Percentiles rank a stretch among this genome's conserved stretches.
These are phyloP conservation scores for Papilio xuthus DNA, from an alignment of 1,140 invertebrate genomes.

Conservation along the genomic window DNA sequence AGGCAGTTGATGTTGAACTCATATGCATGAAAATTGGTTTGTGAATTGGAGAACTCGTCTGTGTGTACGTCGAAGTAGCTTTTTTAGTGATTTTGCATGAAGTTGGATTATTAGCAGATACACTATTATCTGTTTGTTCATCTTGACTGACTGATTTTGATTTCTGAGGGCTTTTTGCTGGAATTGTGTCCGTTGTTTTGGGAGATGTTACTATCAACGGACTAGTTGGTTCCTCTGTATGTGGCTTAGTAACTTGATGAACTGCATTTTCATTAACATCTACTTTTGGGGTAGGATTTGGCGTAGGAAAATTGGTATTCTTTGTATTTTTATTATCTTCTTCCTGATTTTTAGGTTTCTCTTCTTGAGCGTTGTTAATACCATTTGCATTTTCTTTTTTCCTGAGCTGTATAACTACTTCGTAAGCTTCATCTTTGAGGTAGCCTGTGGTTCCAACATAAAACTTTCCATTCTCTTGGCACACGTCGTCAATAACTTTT, in stretches of 20 bases:
- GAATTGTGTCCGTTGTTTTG: not conserved
- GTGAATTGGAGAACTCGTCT: conserved; percentile 63
- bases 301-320: not conserved
- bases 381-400: conserved; percentile 57
- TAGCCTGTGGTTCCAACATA: conserved; percentile 71
- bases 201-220: not conserved
- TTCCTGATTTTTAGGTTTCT: conserved; percentile 38
- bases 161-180: not conserved
- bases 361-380: conserved; percentile 37
- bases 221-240: not conserved
- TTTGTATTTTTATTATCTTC: conserved; percentile 21
- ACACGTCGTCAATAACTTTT: conserved; percentile 58
- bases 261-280: conserved; percentile 13
- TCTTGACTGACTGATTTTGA: not conserved
- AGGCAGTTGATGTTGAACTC: conserved; percentile 78
- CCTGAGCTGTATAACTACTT: conserved; percentile 74
- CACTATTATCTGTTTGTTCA: conserved; percentile 35
- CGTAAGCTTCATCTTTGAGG: conserved; percentile 70
- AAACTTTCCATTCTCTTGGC: conserved; percentile 64
- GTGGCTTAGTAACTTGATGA: not conserved
- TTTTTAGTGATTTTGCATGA: conserved; percentile 42
- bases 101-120: conserved; percentile 47
- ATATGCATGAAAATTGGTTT: conserved; percentile 68
- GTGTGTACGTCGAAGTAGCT: conserved; percentile 66
- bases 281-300: not conserved